Conservation (phyloP, 2,797 vertebrate genomes). For the Microctenopoma lineatum region DNA sequence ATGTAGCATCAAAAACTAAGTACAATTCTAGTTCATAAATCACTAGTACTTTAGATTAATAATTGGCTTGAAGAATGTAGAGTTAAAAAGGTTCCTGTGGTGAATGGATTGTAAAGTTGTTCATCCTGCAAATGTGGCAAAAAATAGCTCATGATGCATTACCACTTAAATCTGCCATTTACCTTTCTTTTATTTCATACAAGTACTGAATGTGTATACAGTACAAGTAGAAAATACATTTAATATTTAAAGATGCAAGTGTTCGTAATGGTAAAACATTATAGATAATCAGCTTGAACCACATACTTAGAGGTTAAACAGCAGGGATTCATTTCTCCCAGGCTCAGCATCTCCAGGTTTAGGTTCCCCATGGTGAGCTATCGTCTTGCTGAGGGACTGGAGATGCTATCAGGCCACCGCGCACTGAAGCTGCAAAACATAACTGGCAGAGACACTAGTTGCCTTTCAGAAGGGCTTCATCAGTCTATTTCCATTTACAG, state of each 20-base stretch:
- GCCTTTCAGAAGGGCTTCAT: constrained; percentile 35
- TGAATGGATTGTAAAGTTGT: background rate
- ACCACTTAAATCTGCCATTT: constrained; percentile 1
- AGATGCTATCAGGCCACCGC: constrained; percentile 49
- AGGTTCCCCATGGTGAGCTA: constrained; percentile 50
- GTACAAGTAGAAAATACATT: background rate
- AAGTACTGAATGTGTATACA: background rate
- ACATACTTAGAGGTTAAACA: constrained; percentile 35
- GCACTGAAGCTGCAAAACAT: constrained; percentile 25
- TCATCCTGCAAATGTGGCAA: background rate
- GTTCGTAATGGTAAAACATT: constrained; percentile 4
- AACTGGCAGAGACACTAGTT: constrained; percentile 39
- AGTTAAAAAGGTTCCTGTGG: constrained; percentile 3
- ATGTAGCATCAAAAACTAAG: background rate
- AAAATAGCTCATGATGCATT: background rate
- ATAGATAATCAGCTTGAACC: constrained; percentile 12
- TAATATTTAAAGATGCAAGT: background rate
- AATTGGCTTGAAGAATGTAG: background rate
- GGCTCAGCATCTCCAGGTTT: constrained; percentile 30
- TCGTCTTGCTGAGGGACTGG: constrained; percentile 36
- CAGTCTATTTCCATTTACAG: constrained; percentile 14
- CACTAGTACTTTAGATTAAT: background rate
- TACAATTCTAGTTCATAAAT: background rate
- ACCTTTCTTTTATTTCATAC: background rate
- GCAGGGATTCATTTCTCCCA: constrained; percentile 36